Conservation (phyloP, 2,113 vertebrate species). For the Thunnus maccoyii region DNA sequence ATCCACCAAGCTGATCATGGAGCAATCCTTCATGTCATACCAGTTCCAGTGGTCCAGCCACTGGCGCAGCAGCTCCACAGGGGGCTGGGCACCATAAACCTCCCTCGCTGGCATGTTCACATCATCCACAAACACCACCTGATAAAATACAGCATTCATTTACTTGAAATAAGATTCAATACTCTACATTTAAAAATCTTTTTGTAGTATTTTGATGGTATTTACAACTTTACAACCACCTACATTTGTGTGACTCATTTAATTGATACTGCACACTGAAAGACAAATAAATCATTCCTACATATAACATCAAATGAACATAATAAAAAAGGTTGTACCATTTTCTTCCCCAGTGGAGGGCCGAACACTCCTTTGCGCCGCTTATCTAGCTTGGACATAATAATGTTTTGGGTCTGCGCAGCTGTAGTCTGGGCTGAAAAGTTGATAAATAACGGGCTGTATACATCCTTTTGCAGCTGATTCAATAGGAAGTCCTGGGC, state of each 20-base stretch:
- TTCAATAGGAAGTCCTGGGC: slow-evolving; percentile 92
- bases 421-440: slow-evolving; percentile 95
- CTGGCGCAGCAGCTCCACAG: slow-evolving; percentile 93
- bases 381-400: slow-evolving; percentile 94
- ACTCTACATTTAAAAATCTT: neutral
- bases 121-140: slow-evolving; percentile 96
- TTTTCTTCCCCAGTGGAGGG: slow-evolving; percentile 90
- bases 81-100: slow-evolving; percentile 93
- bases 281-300: neutral
- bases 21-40: slow-evolving; percentile 93
- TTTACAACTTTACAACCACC: neutral
- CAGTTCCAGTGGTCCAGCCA: slow-evolving; percentile 96
- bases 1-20: slow-evolving; percentile 89
- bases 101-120: slow-evolving; percentile 96
- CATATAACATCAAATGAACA: neutral
- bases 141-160: slow-evolving; percentile 16
- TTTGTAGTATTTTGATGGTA: neutral
- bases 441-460: slow-evolving; percentile 92
- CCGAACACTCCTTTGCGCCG: slow-evolving; percentile 91
- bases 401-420: slow-evolving; percentile 92
- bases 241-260: slow-evolving; percentile 5
- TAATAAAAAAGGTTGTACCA: slow-evolving; percentile 80
- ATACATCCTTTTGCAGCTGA: slow-evolving; percentile 88
- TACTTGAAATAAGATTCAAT: neutral
- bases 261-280: neutral